Evolutionary conservation across 2,888 invertebrate genomes (phyloP).

Genomic region (Leistus spinibarbis): DNA sequence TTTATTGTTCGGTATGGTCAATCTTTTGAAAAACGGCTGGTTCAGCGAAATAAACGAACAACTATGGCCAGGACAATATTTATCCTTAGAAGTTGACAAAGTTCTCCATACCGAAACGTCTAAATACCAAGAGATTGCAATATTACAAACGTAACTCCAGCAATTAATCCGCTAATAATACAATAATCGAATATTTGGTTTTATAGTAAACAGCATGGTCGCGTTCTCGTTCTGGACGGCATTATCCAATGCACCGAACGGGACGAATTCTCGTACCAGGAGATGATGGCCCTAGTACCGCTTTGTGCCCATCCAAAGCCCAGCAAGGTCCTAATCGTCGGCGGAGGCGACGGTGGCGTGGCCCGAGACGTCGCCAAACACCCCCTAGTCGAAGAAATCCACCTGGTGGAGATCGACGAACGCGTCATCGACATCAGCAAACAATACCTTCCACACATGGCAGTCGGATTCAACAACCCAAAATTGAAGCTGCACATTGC

Average conservation of each 20-base stretch:
- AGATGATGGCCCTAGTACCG: slow-evolving; percentile 96
- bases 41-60: slow-evolving; percentile 85
- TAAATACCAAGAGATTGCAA: slow-evolving; percentile 81
- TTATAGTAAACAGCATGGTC: slow-evolving; percentile 68
- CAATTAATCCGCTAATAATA: not conserved
- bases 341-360: slow-evolving; percentile 98
- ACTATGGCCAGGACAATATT: slow-evolving; percentile 88
- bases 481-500: slow-evolving; percentile 85
- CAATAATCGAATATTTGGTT: not conserved
- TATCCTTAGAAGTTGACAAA: slow-evolving; percentile 83
- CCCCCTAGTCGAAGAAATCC: slow-evolving; percentile 82
- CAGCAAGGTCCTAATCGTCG: slow-evolving; percentile 90
- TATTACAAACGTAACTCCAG: slow-evolving; percentile 72
- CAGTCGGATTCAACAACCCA: slow-evolving; percentile 80
- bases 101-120: slow-evolving; percentile 81
- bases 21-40: slow-evolving; percentile 77
- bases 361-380: slow-evolving; percentile 95
- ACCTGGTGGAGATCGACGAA: slow-evolving; percentile 93
- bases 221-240: slow-evolving; percentile 88
- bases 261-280: slow-evolving; percentile 98
- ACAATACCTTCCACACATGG: slow-evolving; percentile 89
- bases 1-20: slow-evolving; percentile 64
- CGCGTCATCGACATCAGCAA: slow-evolving; percentile 90
- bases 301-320: slow-evolving; percentile 91
- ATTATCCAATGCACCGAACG: slow-evolving; percentile 95